Evolutionary conservation across 1,140 invertebrate genomes (phyloP).

Genomic region (Zaprionus gabonicus): DNA sequence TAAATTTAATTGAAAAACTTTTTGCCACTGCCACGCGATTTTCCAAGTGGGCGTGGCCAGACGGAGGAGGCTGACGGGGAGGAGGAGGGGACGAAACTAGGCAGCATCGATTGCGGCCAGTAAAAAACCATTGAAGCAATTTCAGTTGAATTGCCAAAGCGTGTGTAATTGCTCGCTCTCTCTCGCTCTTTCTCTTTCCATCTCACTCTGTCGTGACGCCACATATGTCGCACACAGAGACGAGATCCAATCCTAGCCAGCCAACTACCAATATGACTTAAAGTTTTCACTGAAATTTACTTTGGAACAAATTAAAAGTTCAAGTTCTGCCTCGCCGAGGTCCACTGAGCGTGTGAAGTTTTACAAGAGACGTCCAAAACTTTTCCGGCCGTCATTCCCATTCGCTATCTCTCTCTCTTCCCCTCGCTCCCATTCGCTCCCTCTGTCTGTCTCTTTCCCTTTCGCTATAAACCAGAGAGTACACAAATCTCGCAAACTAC

Average conservation of each 20-base stretch:
- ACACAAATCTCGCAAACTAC: conserved; percentile 32
- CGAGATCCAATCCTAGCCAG: conserved; percentile 11
- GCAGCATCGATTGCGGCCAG: conserved; percentile 53
- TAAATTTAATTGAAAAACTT: conserved; percentile 72
- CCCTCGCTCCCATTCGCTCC: background rate
- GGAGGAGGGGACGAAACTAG: background rate
- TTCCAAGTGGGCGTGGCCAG: conserved; percentile 22
- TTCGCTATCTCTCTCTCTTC: background rate
- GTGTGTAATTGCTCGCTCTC: conserved; percentile 9
- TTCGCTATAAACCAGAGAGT: conserved; percentile 1
- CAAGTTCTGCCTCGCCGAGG: conserved; percentile 56
- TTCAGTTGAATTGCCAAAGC: conserved; percentile 44
- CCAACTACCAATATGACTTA: conserved; percentile 62
- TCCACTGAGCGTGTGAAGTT: conserved; percentile 72
- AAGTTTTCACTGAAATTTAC: conserved; percentile 68
- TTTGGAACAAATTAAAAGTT: conserved; percentile 77
- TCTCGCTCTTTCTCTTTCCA: background rate
- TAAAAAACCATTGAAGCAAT: conserved; percentile 52
- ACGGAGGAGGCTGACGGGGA: background rate
- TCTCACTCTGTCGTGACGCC: conserved; percentile 7
- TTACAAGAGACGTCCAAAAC: conserved; percentile 64
- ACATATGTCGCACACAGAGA: conserved; percentile 51
- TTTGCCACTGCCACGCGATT: conserved; percentile 33
- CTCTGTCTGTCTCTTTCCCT: background rate
- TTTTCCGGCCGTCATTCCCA: conserved; percentile 38